Evolutionary conservation across 1,140 invertebrate species (phyloP).

Genomic region (Solen grandis): DNA sequence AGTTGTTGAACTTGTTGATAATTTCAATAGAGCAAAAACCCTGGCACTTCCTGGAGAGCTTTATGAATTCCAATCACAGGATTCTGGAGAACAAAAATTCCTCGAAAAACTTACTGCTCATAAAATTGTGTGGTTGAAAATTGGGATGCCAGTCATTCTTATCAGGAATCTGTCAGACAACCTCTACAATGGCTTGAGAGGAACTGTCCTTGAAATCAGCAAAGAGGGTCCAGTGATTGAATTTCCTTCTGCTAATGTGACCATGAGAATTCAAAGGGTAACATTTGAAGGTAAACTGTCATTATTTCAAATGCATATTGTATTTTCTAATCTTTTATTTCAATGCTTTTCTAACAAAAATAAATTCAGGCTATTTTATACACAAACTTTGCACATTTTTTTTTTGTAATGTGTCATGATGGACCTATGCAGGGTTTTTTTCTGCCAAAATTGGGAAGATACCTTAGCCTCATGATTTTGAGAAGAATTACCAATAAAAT

Average conservation of each 20-base stretch:
- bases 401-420: no score
- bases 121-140: constrained; percentile 15
- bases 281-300: constrained; percentile 10
- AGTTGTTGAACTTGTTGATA: constrained; percentile 29
- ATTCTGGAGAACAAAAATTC: background rate
- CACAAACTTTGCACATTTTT: no score
- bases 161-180: constrained; percentile 12
- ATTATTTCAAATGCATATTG: background rate
- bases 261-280: background rate
- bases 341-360: background rate
- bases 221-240: background rate
- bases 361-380: background rate
- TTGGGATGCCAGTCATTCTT: background rate
- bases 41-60: constrained; percentile 17
- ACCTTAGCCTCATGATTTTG: no score
- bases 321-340: background rate
- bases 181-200: constrained; percentile 16
- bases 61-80: constrained; percentile 13
- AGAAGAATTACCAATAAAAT: no score
- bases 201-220: background rate
- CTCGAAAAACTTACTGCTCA: background rate
- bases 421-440: no score
- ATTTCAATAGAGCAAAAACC: constrained; percentile 14
- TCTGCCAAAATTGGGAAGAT: no score
- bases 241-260: background rate